Conservation (phyloP, 2,888 invertebrate genomes). For the Candidula unifasciata region DNA sequence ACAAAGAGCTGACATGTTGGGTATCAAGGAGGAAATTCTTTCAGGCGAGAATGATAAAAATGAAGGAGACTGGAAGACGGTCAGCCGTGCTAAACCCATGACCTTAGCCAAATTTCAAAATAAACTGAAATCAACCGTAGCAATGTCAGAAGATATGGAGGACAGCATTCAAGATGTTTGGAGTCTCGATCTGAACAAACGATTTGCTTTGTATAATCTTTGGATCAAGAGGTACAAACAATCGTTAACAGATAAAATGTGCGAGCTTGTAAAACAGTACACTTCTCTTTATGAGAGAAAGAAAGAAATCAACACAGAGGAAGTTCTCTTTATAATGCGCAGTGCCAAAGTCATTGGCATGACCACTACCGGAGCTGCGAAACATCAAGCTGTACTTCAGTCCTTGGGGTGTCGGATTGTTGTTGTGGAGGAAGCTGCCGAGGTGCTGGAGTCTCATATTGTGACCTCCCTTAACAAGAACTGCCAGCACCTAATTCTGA, state of each 20-base stretch:
- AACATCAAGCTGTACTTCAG: constrained; percentile 66
- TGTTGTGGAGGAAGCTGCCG: constrained; percentile 92
- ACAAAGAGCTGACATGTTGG: constrained; percentile 6
- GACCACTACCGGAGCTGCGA: constrained; percentile 76
- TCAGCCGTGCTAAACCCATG: neutral
- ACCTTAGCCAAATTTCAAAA: neutral
- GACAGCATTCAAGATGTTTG: constrained; percentile 61
- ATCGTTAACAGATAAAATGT: constrained; percentile 54
- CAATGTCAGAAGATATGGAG: constrained; percentile 62
- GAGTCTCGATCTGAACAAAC: constrained; percentile 37
- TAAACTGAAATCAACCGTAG: constrained; percentile 7
- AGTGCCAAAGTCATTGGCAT: constrained; percentile 71
- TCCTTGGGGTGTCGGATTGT: constrained; percentile 76
- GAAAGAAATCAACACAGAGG: constrained; percentile 58
- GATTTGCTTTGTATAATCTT: constrained; percentile 56
- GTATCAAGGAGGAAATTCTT: neutral
- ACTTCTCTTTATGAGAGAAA: constrained; percentile 53
- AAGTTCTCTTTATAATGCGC: constrained; percentile 64
- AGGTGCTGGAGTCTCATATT: constrained; percentile 86
- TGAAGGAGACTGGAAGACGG: neutral
- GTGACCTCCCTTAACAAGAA: constrained; percentile 85
- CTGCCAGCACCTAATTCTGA: constrained; percentile 89
- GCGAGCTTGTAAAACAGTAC: constrained; percentile 56
- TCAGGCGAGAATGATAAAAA: neutral
- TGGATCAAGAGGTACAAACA: constrained; percentile 70